These are phyloP conservation scores for Hylaea fasciaria DNA, from an alignment of 2,888 invertebrate genomes.

Conservation along the genomic window DNA sequence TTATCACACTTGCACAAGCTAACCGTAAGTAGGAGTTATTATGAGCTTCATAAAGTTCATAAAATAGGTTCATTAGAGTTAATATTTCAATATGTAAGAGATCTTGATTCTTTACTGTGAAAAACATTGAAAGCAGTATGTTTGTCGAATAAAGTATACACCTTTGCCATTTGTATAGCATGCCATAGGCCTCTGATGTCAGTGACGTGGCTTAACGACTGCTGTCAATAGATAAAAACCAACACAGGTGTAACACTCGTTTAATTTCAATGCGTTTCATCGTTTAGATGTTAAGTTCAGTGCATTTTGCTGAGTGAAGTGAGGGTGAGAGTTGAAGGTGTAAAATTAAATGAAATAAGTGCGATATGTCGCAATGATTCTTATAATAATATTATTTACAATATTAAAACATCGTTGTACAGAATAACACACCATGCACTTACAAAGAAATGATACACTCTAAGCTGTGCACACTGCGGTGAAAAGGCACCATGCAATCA, in stretches of 20 bases:
- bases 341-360: constrained; percentile 80
- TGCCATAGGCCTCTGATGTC: too few relatives aligned
- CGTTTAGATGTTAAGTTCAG: constrained; percentile 33
- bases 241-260: not conserved
- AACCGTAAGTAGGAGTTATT: too few relatives aligned
- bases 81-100: constrained; percentile 8
- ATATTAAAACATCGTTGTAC: constrained; percentile 64
- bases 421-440: constrained; percentile 85
- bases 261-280: constrained; percentile 16
- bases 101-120: constrained; percentile 26
- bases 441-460: constrained; percentile 73
- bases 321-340: constrained; percentile 71
- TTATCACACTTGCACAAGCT: constrained; percentile 16
- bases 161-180: too few relatives aligned
- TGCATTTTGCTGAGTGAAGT: constrained; percentile 57
- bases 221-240: too few relatives aligned
- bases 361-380: constrained; percentile 77
- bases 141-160: too few relatives aligned
- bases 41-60: too few relatives aligned
- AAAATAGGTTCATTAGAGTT: not conserved
- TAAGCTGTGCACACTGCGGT: constrained; percentile 79
- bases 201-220: too few relatives aligned
- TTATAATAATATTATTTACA: constrained; percentile 83
- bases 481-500: constrained; percentile 74
- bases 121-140: constrained; percentile 4